phyloP scores from a whole-genome alignment of 2,113 vertebrate species.

The Elanoides forficatus region DNA sequence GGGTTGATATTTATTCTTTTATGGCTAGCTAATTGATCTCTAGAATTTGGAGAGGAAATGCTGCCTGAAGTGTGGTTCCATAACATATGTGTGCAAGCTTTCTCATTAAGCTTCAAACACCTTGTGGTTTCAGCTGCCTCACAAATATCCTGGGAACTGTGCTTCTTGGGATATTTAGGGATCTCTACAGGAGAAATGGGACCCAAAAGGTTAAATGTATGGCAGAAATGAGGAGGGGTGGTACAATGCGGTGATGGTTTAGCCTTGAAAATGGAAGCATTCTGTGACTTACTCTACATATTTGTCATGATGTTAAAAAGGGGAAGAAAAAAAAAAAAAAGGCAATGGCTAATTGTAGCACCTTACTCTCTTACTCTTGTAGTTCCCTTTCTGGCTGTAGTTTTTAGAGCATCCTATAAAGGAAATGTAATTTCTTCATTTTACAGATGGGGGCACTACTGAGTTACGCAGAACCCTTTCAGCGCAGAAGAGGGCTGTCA shows the following conservation, averaged over 20 bases:
- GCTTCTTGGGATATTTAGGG: background rate
- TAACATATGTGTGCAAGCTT: background rate
- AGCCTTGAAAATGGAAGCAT: background rate
- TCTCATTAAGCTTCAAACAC: background rate
- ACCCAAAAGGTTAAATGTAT: background rate
- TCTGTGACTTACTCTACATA: background rate
- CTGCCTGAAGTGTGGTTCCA: background rate
- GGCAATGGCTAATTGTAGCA: rapidly evolving
- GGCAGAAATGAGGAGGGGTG: background rate
- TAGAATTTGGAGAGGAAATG: background rate
- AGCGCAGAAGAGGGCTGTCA: rapidly evolving
- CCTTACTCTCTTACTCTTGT: background rate
- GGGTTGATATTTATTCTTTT: background rate
- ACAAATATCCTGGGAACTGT: background rate
- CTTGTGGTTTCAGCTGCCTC: background rate
- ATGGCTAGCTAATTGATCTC: background rate
- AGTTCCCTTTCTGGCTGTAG: background rate
- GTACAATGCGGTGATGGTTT: background rate
- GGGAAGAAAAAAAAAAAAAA: background rate
- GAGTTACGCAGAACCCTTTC: background rate
- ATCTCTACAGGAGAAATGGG: rapidly evolving
- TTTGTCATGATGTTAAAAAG: background rate
- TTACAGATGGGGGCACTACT: background rate
- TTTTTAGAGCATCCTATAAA: background rate
- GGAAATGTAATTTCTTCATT: background rate